Base-by-base conservation (phyloP, 2,797 vertebrate species). In the Tiaroga cobitis region DNA sequence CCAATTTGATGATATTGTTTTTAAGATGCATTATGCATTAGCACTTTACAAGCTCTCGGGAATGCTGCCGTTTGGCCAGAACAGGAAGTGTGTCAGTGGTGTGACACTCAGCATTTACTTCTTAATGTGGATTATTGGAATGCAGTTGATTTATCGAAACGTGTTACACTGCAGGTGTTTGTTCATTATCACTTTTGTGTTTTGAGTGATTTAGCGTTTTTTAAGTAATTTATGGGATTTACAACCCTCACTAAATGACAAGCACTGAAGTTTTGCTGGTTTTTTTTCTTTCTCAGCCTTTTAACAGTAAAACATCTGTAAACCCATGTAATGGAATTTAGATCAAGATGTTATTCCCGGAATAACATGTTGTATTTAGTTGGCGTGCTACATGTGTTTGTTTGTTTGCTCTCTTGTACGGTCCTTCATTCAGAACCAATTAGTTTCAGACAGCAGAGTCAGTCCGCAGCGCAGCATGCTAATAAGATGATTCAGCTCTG, bases 401-500 rank as follows among this genome's bases (percentile, higher is more conserved):
- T 16, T 65, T 85, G 61, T 49, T 61, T 77, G 26, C 61, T 24
- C 16, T 81, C n/a, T 11, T 59, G 21, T 54, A 54, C 8, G 18
- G 13, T 39, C 65, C 65, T 65, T 65, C 34, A 26, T 37, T 74
- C 41, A 56, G 46, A 67, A 51, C 11, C 41, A 49, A 39, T 79
- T 51, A 79, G 18, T 72, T 65, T 59, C 74, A 83, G 54, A 37
- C 19, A 8, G 29, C n/a, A 80, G 34, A 83, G 18, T 8, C n/a
- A 54, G 73, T 39, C 72, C 5, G 6, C 75, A 43, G 56, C 29
- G 5, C 16, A 67, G 86, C 74, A 78, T 82, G 8, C 76, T 80
- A 74, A 67, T 86, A 26, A 80, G 24, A 80, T 81, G 82, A 84
- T 73, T 88, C 78, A 79, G 80, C 46, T 78, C 1, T 49, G 5